Conservation (phyloP, 2,888 invertebrate genomes). For the Ypsolopha sequella region DNA sequence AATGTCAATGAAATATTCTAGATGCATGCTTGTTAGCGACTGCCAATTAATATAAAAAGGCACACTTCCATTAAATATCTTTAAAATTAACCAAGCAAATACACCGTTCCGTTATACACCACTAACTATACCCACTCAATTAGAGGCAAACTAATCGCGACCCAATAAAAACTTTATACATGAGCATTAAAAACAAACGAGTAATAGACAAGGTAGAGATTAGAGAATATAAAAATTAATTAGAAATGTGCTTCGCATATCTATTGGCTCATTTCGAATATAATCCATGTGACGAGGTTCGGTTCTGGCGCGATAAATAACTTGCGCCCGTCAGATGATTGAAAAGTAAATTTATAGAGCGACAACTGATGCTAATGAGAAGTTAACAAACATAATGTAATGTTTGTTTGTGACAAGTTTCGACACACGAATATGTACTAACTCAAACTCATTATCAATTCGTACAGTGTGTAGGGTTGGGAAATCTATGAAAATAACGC, state of each 20-base stretch:
- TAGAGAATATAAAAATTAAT: conserved; percentile 14
- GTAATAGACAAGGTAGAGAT: conserved; percentile 14
- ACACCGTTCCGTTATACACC: too few species aligned
- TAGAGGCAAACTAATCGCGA: neutral
- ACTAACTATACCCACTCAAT: too few species aligned
- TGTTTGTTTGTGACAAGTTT: neutral
- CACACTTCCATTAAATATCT: too few species aligned
- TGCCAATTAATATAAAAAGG: too few species aligned
- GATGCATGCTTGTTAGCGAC: too few species aligned
- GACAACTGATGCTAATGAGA: neutral
- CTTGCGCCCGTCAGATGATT: neutral
- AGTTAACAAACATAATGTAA: neutral
- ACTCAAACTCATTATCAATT: neutral
- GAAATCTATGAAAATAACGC: too few species aligned
- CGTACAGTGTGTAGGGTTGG: neutral
- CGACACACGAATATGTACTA: neutral
- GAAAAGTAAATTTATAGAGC: conserved; percentile 2
- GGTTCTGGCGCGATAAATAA: neutral
- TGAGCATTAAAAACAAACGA: conserved; percentile 16
- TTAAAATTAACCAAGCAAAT: too few species aligned
- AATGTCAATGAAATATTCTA: too few species aligned
- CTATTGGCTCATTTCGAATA: conserved; percentile 11
- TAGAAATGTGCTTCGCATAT: conserved; percentile 12
- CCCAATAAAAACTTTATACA: conserved; percentile 5
- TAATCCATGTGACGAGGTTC: neutral